Base-by-base conservation (phyloP, 2,888 invertebrate genomes). In the Apamea monoglypha region DNA sequence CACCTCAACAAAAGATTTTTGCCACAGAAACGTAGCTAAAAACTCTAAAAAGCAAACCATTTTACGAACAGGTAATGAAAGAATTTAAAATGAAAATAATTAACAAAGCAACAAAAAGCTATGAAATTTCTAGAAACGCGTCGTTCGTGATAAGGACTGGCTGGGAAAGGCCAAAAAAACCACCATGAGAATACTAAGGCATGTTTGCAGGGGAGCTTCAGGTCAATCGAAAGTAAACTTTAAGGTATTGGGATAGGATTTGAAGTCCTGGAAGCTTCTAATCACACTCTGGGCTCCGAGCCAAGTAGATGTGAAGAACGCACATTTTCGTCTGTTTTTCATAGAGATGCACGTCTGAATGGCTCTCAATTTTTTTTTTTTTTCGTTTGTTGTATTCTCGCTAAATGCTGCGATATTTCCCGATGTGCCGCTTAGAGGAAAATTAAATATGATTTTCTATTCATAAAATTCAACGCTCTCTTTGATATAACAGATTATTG, bases 291-390 rank as follows among this genome's bases (percentile, higher is more conserved):
- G 91, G 93, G 92, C 93, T 87, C 80, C 53, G 86, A 90, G 94
- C 95, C 95, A 95, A 95, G 89, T 89, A 89, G 91, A 92, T 91
- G 92, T 92, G 91, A 92, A 91, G 90, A 91, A 92, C 90, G 93
- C 92, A 92, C 92, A 91, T 94, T 95, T 94, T 93, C 90, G 92
- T 93, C 91, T 91, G 91, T 92, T 94, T 94, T 94, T 93, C 92
- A 90, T 90, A 90, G 88, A 88, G 87, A 91, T 91, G 91, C 92
- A 92, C 89, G 90, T 92, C 91, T 92, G 91, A 93, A 94, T 93
- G 91, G 92, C 82, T 84, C 84, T 89, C 80, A 86, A 83, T 87
- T 90, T 87, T 83, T 87, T 83, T 69, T n/a, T n/a, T n/a, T n/a
- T n/a, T 87, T 74, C 29, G 21, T 74, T 86, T 79, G 36, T 87